Conservation (phyloP, 2,888 invertebrate species). For the Acheta domesticus region DNA sequence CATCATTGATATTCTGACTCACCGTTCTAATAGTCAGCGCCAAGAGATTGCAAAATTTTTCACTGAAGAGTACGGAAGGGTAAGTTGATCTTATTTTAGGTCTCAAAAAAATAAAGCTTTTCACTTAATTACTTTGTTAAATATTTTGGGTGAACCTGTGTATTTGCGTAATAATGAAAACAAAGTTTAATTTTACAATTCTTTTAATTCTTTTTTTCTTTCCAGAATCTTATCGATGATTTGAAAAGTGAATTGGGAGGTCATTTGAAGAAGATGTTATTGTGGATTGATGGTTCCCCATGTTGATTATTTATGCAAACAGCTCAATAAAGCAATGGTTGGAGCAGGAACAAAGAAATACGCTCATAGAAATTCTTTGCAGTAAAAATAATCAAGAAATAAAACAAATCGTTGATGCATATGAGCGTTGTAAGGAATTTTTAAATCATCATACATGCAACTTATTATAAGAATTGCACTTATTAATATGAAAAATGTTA, state of each 20-base stretch:
- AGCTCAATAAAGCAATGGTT: conserved; percentile 69
- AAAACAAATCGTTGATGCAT: conserved; percentile 58
- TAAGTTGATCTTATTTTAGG: conserved; percentile 42
- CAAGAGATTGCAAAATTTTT: conserved; percentile 67
- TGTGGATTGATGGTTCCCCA: conserved; percentile 65
- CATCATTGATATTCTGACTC: conserved; percentile 70
- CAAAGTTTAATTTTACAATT: too few relatives aligned
- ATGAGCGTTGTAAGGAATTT: conserved; percentile 55
- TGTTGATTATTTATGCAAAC: conserved; percentile 66
- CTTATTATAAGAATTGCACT: too few relatives aligned
- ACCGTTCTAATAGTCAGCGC: conserved; percentile 67
- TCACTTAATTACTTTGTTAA: conserved; percentile 23
- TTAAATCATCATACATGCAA: conserved; percentile 29
- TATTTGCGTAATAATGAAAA: neutral
- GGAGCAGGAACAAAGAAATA: conserved; percentile 69
- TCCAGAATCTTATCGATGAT: conserved; percentile 63
- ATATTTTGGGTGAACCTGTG: neutral
- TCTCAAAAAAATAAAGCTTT: neutral
- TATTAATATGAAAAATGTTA: too few relatives aligned
- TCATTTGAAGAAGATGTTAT: conserved; percentile 71
- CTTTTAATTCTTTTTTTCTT: neutral
- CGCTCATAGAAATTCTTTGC: conserved; percentile 72
- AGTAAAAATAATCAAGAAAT: conserved; percentile 66
- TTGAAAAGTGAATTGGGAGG: conserved; percentile 71
- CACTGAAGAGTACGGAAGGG: conserved; percentile 57